These are phyloP conservation scores for Tachina lurida DNA, from an alignment of 2,888 invertebrate species.

Conservation along the genomic window DNA sequence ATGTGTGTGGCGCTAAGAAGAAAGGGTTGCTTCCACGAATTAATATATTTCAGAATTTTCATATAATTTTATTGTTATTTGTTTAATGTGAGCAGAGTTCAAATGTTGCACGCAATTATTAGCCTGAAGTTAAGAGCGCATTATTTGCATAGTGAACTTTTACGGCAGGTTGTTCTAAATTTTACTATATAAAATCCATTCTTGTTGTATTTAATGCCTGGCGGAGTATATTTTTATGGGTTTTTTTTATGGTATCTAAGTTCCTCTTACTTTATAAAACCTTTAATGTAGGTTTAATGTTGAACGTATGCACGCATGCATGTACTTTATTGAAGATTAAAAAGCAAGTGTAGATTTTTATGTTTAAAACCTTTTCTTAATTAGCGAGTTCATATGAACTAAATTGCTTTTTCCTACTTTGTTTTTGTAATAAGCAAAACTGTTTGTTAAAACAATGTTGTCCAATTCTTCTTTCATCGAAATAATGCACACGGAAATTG, in stretches of 20 bases:
- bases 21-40: background rate
- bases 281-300: no score
- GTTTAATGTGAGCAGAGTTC: no score
- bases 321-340: no score
- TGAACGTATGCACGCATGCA: no score
- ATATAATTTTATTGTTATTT: conserved; percentile 11
- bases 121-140: background rate
- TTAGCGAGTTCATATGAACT: no score
- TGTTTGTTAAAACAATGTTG: no score
- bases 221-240: conserved; percentile 7
- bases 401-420: no score
- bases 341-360: no score
- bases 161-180: background rate
- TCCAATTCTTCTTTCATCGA: no score
- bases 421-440: no score
- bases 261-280: background rate
- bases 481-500: no score
- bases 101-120: conserved; percentile 7
- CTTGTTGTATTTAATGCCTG: conserved; percentile 1
- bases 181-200: conserved; percentile 23
- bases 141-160: conserved; percentile 16
- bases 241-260: background rate
- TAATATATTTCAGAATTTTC: conserved; percentile 4
- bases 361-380: no score
- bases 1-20: background rate